A percentile compares a stretch with the other conserved stretches of the same genome.
Evolutionary conservation across 2,888 invertebrate genomes (phyloP).

Genomic region (Opisthograptis luteolata): DNA sequence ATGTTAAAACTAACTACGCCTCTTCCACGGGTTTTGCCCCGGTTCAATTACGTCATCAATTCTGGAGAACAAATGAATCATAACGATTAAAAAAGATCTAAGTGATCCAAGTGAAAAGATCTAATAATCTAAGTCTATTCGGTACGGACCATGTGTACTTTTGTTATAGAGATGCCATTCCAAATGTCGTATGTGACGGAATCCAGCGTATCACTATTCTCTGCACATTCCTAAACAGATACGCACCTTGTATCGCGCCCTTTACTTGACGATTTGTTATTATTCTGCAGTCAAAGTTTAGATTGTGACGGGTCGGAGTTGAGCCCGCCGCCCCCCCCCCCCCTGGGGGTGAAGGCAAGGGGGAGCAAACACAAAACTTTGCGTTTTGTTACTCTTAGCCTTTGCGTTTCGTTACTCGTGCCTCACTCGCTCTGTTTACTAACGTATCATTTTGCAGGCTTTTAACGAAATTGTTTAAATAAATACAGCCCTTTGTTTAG

Average conservation of each 20-base stretch:
- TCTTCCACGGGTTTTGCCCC: no score
- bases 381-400: constrained; percentile 7
- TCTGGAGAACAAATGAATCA: no score
- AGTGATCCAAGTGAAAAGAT: no score
- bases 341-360: background rate
- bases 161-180: no score
- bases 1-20: no score
- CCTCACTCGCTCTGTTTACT: constrained; percentile 3
- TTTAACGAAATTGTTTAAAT: constrained; percentile 22
- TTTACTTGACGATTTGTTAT: background rate
- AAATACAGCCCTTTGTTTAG: constrained; percentile 18
- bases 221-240: no score
- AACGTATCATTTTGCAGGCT: constrained; percentile 24
- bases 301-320: background rate
- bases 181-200: no score
- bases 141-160: no score
- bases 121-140: no score
- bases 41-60: no score
- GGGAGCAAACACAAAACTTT: constrained; percentile 15
- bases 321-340: background rate
- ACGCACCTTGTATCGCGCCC: background rate
- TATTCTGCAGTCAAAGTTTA: constrained; percentile 5
- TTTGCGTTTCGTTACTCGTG: background rate
- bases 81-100: no score
- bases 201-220: no score